A percentile compares a stretch with the other conserved stretches of the same genome.
Evolutionary conservation across 2,888 invertebrate genomes (phyloP).

Genomic region (Melanchra persicariae): DNA sequence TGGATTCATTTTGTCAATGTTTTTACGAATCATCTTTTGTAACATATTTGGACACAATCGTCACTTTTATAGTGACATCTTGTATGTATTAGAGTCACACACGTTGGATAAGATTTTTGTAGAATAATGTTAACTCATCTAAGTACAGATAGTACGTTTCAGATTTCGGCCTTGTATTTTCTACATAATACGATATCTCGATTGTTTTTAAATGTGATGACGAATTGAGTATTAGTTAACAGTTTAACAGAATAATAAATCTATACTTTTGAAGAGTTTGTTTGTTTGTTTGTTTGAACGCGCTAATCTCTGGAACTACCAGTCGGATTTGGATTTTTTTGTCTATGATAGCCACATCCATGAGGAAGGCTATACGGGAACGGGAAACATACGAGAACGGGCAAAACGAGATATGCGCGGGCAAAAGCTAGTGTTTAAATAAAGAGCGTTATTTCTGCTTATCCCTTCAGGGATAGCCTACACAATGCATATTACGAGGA

Average conservation of each 20-base stretch:
- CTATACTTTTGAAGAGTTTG: no score
- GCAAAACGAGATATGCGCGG: no score
- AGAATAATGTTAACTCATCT: neutral
- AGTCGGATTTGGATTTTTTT: no score
- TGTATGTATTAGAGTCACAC: no score
- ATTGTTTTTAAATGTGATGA: no score
- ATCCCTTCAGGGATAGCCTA: slow-evolving; percentile 10
- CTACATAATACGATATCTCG: neutral
- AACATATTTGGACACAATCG: neutral
- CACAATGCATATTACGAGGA: slow-evolving; percentile 12
- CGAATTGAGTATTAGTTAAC: neutral
- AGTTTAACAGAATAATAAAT: neutral
- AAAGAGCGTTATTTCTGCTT: neutral
- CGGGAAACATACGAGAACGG: no score
- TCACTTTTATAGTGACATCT: neutral
- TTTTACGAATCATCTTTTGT: neutral
- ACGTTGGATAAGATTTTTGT: neutral
- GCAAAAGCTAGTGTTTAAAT: neutral
- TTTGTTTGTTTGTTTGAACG: no score
- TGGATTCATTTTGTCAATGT: neutral
- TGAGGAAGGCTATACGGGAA: no score
- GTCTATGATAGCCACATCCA: no score
- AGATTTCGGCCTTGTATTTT: neutral
- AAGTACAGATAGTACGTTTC: neutral
- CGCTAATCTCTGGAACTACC: no score